Evolutionary conservation across 2,113 vertebrate species (phyloP), one percentile per base, ranked within the genome.

Genomic region (Trichechus manatus): DNA sequence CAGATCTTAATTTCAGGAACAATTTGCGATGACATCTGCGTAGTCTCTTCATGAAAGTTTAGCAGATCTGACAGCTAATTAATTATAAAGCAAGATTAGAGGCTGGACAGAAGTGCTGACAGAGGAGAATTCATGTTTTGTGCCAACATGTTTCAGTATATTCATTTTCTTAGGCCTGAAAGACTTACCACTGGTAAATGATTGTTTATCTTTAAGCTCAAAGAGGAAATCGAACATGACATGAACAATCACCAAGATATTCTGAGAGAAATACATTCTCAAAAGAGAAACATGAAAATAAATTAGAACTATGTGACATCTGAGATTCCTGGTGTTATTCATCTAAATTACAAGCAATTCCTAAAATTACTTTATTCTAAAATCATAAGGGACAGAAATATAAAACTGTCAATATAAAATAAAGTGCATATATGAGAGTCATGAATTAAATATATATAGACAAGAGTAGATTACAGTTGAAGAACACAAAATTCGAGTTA

Each of bases 41-140:
- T 90, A 97, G 97, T 94, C 97, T 39, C 0, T 97, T 97, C 83
- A 42, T 61, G 68, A 97, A 97, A 84, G 77, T 97, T 98, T 97
- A 98, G 98, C 95, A 96, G 96, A 97, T 97, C 98, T 98, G 99
- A 98, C 98, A 99, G 98, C 98, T 98, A 98, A 99, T 99, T 99
- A 99, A 99, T 98, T 98, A 98, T 80, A 92, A 91, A 97, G 97
- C 93, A 63, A 97, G 98, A 98, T 92, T 96, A 97, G 96, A 96
- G 92, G 97, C 94, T 97, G 98, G 98, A 97, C 98, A 96, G 95
- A 96, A 94, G 85, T 85, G 5, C 88, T 77, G 64, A 97, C 97
- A 97, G 89, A 95, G 53, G 97, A 96, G 96, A 97, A 98, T 97
- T 97, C 97, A 98, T 98, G 98, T 98, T 89, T 75, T 81, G 95